Evolutionary conservation across 2,113 vertebrate genomes (phyloP).

Genomic region (Heterotis niloticus): DNA sequence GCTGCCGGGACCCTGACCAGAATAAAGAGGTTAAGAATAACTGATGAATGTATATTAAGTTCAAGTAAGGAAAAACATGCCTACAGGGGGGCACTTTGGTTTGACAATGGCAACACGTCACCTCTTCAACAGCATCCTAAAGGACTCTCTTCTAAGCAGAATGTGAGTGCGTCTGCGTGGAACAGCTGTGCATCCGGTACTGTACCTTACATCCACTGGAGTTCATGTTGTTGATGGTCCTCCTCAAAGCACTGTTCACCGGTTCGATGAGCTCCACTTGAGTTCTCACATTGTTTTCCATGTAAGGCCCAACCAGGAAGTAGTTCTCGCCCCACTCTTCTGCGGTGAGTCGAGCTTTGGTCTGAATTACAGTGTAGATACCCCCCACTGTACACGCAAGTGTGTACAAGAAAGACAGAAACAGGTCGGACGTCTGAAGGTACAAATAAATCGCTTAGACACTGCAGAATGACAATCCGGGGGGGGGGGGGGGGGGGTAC

Average conservation of each 20-base stretch:
- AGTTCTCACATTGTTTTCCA: constrained; percentile 84
- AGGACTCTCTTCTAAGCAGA: not conserved
- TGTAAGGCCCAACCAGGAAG: constrained; percentile 85
- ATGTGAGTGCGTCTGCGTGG: not conserved
- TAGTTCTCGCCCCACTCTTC: constrained; percentile 93
- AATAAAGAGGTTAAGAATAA: too few species aligned
- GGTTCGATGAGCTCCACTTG: constrained; percentile 89
- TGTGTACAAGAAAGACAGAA: not conserved
- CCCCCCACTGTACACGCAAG: constrained; percentile 71
- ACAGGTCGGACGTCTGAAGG: constrained; percentile 2
- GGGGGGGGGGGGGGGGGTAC: constrained; percentile 53
- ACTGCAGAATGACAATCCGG: not conserved
- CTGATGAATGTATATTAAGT: too few species aligned
- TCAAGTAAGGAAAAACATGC: too few species aligned
- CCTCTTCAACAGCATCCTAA: too few species aligned
- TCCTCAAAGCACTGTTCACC: constrained; percentile 67
- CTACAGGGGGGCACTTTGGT: too few species aligned
- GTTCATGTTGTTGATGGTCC: constrained; percentile 86
- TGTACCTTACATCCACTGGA: constrained; percentile 85
- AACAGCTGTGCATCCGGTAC: not conserved
- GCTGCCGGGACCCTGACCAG: too few species aligned
- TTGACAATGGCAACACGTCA: too few species aligned
- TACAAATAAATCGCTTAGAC: too few species aligned
- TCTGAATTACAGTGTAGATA: constrained; percentile 92
- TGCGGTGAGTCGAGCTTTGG: constrained; percentile 82